Evolutionary conservation across 92 coral and sea anemone genomes (phyloP).

Genomic region (Parazoanthus swiftii): DNA sequence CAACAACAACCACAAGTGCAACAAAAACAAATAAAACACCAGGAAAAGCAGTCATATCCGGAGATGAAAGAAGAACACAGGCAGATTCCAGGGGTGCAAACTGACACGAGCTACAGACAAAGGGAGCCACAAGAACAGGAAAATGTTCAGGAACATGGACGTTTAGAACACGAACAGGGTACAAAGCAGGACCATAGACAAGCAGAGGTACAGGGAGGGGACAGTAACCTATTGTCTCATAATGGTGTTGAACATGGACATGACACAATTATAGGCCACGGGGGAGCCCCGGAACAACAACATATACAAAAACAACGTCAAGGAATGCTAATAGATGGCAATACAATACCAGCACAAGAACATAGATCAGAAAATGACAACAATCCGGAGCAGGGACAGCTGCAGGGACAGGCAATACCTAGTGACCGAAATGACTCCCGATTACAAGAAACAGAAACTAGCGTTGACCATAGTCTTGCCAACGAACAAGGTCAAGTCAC

Average conservation of each 20-base stretch:
- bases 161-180: neutral
- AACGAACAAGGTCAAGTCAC: neutral
- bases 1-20: neutral
- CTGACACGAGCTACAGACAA: neutral
- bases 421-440: neutral
- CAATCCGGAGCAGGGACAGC: neutral
- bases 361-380: neutral
- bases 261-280: neutral
- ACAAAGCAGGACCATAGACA: neutral
- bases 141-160: neutral
- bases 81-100: neutral
- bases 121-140: neutral
- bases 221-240: neutral
- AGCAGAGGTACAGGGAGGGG: neutral
- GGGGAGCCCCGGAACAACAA: neutral
- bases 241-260: neutral
- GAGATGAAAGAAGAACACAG: neutral
- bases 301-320: neutral
- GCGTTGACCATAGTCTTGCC: neutral
- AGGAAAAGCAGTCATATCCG: neutral
- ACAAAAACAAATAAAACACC: neutral
- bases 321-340: neutral
- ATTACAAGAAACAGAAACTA: neutral
- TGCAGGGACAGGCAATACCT: neutral
- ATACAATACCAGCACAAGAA: neutral